phyloP scores from a whole-genome alignment of 2,797 vertebrate species.

The Chloroceryle amazona region DNA sequence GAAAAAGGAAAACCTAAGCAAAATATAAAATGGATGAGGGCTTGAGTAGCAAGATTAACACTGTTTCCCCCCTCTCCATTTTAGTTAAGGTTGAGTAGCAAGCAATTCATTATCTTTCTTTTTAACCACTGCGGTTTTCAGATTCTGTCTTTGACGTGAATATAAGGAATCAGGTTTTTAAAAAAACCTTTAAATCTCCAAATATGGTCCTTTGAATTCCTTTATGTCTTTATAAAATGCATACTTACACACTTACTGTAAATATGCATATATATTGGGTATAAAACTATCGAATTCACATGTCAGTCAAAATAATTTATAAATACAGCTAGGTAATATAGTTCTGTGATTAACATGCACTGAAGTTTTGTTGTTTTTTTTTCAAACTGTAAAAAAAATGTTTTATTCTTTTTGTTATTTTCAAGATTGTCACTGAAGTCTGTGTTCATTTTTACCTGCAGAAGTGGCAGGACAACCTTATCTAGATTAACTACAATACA shows the following conservation, averaged over 20 bases:
- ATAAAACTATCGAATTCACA: background rate
- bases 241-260: background rate
- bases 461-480: background rate
- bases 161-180: background rate
- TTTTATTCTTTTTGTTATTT: background rate
- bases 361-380: background rate
- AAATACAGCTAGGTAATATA: background rate
- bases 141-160: background rate
- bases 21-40: constrained; percentile 31
- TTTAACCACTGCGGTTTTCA: constrained; percentile 21
- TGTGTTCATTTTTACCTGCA: background rate
- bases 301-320: background rate
- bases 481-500: background rate
- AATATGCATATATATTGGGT: background rate
- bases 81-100: constrained; percentile 29
- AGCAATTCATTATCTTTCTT: constrained; percentile 44
- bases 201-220: background rate
- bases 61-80: background rate
- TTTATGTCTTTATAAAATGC: background rate
- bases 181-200: background rate
- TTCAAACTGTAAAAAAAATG: background rate
- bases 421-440: background rate
- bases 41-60: constrained; percentile 20
- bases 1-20: constrained; percentile 27
- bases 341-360: background rate